A percentile compares a stretch with the other conserved stretches of the same genome.
Evolutionary conservation across 1,140 invertebrate genomes (phyloP).

Genomic region (Drosophila hydei): DNA sequence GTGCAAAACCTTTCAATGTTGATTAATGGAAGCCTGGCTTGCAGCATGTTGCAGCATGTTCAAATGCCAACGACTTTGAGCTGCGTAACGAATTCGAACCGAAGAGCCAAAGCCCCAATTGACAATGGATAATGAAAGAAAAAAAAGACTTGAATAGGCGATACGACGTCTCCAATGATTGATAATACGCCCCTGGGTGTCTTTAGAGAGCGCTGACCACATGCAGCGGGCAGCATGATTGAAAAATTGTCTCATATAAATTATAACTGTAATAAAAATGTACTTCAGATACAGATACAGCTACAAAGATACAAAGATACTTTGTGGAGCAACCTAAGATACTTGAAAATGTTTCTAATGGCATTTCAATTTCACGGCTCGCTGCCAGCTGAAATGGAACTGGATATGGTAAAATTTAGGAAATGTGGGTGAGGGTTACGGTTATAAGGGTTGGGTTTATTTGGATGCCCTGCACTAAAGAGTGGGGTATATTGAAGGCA

Average conservation of each 20-base stretch:
- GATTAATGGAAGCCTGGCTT: slow-evolving; percentile 66
- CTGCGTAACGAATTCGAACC: slow-evolving; percentile 71
- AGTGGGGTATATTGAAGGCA: slow-evolving; percentile 2
- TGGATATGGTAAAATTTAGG: neutral
- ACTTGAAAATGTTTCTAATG: slow-evolving; percentile 51
- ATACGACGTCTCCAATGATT: slow-evolving; percentile 61
- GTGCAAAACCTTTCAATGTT: slow-evolving; percentile 69
- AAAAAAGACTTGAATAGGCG: slow-evolving; percentile 1
- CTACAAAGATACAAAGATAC: slow-evolving; percentile 10
- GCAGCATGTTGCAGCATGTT: slow-evolving; percentile 52
- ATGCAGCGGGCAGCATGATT: slow-evolving; percentile 60
- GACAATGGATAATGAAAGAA: slow-evolving; percentile 22
- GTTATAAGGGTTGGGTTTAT: neutral
- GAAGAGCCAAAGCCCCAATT: slow-evolving; percentile 4
- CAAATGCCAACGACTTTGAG: slow-evolving; percentile 67
- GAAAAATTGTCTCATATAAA: slow-evolving; percentile 80
- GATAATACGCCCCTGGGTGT: slow-evolving; percentile 55
- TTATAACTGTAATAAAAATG: slow-evolving; percentile 78
- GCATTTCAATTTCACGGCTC: slow-evolving; percentile 64
- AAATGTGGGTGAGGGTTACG: neutral
- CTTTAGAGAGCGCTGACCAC: slow-evolving; percentile 36
- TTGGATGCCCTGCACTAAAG: neutral
- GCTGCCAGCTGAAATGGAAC: slow-evolving; percentile 20
- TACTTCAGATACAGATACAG: slow-evolving; percentile 18
- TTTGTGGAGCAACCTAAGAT: slow-evolving; percentile 2